Evolutionary conservation across 2,797 vertebrate species (phyloP), one percentile per base, ranked within the genome.

Genomic region (Syngnathus acus): DNA sequence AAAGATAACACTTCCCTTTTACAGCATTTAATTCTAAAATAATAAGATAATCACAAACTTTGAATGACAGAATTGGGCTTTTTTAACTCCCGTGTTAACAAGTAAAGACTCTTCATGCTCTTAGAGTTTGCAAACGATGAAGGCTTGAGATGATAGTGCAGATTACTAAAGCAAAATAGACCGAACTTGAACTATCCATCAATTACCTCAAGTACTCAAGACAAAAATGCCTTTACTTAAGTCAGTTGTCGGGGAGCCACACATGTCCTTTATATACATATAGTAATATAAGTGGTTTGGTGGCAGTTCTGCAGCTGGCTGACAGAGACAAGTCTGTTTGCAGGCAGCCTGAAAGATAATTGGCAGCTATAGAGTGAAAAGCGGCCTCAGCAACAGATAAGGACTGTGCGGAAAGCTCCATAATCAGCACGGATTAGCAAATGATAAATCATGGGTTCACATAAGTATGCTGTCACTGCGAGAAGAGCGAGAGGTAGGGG

Each of bases 351-450:
- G 53, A 65, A 68, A 82, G 77, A 85, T 86, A 85, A 88, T 86
- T 91, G 90, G 86, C 87, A 88, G 82, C 86, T 83, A 70, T 45
- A 73, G 78, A 88, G 84, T 86, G 82, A 89, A 87, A 88, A 89
- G 88, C 82, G 70, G 82, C 82, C 87, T 90, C 87, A 88, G 87
- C 86, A 85, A 84, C 83, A 87, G 89, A 92, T 91, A 89, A 89
- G 86, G 75, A 79, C 74, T 69, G 75, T 73, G 79, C 80, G 82
- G 78, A 88, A 88, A 87, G 86, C 88, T 83, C 81, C 80, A 72
- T 82, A 89, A 90, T 90, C 87, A 87, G 82, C 82, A 66, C 64
- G 89, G 89, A 89, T 89, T 89, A 91, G 85, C 82, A 75, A 88
- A 88, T 83, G 85, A 91, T 89, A 87, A 86, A 90, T 90, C 83